Evolutionary conservation across 2,113 vertebrate genomes (phyloP).

Genomic region (Phrynosoma platyrhinos): DNA sequence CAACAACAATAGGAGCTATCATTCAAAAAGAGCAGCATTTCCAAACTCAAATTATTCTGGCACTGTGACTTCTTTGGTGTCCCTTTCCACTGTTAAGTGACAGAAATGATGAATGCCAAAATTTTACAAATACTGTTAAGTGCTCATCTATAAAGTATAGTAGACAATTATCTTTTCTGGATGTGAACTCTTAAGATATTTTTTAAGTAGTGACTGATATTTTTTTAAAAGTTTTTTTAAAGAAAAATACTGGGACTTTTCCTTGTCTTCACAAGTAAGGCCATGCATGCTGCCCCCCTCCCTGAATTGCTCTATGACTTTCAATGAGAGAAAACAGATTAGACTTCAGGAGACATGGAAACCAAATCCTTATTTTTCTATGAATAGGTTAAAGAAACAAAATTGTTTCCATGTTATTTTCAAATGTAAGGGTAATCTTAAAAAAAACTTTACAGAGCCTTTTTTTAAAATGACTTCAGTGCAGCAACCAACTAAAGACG

Average conservation of each 20-base stretch:
- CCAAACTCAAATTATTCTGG: background rate
- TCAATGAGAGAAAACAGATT: background rate
- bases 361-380: background rate
- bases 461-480: background rate
- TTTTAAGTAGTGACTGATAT: background rate
- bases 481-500: background rate
- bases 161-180: background rate
- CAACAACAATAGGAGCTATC: no score
- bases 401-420: background rate
- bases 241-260: background rate
- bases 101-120: background rate
- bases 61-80: background rate
- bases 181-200: background rate
- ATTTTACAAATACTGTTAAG: background rate
- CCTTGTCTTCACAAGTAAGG: background rate
- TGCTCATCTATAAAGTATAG: background rate
- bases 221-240: background rate
- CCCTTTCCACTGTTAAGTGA: background rate
- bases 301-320: background rate
- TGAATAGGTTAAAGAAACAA: background rate
- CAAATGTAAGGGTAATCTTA: conserved; percentile 2
- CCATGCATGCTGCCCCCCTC: fast-evolving
- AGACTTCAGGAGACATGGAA: background rate
- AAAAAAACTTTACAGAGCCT: background rate
- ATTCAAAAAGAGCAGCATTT: no score